Conservation (phyloP, 2,797 vertebrate species). For the Enteromius unitaeniatus region DNA sequence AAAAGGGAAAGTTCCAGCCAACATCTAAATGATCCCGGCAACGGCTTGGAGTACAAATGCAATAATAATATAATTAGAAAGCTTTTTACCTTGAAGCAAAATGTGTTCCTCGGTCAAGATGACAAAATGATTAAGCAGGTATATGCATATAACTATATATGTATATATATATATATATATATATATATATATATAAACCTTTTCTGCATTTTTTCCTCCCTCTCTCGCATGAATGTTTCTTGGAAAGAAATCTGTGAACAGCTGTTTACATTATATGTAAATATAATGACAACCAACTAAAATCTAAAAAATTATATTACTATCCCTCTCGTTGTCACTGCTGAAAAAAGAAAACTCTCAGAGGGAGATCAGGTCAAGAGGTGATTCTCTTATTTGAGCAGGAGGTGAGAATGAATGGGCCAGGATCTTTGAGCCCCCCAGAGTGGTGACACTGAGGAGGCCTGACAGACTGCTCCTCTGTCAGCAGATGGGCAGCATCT, state of each 20-base stretch:
- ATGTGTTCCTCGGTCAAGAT: slow-evolving; percentile 10
- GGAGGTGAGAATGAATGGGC: slow-evolving; percentile 44
- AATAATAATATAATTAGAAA: slow-evolving; percentile 19
- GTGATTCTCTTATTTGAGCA: slow-evolving; percentile 37
- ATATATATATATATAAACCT: no score
- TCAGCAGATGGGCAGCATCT: slow-evolving; percentile 80
- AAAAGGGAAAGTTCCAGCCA: neutral
- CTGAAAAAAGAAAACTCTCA: neutral
- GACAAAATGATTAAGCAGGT: neutral
- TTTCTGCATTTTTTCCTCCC: neutral
- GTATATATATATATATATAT: no score
- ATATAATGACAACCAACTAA: neutral
- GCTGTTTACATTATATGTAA: neutral
- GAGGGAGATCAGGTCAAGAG: slow-evolving; percentile 3
- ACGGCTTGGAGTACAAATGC: neutral
- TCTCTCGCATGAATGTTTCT: neutral
- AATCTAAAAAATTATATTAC: neutral
- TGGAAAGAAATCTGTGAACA: neutral
- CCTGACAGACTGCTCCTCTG: slow-evolving; percentile 77
- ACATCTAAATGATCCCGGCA: neutral
- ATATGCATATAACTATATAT: no score
- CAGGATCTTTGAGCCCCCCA: slow-evolving; percentile 44
- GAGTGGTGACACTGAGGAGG: slow-evolving; percentile 70
- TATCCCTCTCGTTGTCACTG: neutral
- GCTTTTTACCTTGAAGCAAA: neutral